A percentile compares a stretch with the other conserved stretches of the same genome.
Conservation (phyloP, 2,113 vertebrate species). For the Peromyscus leucopus region DNA sequence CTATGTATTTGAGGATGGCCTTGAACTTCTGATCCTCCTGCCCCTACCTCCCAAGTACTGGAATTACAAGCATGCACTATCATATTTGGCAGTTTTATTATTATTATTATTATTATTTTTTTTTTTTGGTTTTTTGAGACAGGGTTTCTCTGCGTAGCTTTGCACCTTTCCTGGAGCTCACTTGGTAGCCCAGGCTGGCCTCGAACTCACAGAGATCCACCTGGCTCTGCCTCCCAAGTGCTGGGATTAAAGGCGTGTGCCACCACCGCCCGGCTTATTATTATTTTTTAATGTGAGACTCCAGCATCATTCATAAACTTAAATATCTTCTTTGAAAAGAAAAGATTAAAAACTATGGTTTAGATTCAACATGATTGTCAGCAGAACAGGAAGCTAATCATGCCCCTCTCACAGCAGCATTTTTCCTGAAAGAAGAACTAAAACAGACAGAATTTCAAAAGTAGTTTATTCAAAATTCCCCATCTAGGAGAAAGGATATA, state of each 20-base stretch:
- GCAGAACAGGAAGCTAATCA: not conserved
- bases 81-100: not conserved
- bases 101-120: not conserved
- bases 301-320: not conserved
- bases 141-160: no score
- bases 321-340: slow-evolving; percentile 58
- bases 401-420: not conserved
- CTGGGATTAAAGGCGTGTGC: no score
- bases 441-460: slow-evolving; percentile 74
- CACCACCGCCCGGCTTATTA: no score
- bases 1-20: no score
- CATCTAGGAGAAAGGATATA: slow-evolving; percentile 77
- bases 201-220: no score
- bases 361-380: not conserved
- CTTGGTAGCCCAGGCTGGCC: no score
- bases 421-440: slow-evolving; percentile 56
- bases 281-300: not conserved
- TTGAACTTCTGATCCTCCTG: not conserved
- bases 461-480: slow-evolving; percentile 83
- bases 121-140: no score
- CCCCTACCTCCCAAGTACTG: not conserved
- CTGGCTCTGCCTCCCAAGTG: no score
- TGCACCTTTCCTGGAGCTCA: no score
- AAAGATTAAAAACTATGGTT: slow-evolving; percentile 2
- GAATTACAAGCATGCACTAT: not conserved